A percentile compares a stretch with the other conserved stretches of the same genome.
These are phyloP conservation scores for Microcebus ravelobensis DNA, from an alignment of 2,113 vertebrate species.

Conservation along the genomic window DNA sequence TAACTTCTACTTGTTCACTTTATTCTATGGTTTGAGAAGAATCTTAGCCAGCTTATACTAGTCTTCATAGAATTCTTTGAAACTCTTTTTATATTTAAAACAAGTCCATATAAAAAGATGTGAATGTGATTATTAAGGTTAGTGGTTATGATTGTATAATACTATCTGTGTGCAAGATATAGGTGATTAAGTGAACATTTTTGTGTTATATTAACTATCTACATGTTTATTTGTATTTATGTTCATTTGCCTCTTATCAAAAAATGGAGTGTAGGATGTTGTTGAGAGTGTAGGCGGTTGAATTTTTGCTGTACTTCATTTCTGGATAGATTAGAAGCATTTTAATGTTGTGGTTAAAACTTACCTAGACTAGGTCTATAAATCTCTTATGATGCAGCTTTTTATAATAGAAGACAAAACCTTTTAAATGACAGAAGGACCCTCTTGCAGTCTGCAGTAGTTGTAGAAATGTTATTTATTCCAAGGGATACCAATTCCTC, in stretches of 20 bases:
- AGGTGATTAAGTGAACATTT: neutral
- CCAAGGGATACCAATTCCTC: neutral
- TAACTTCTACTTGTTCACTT: neutral
- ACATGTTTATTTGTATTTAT: neutral
- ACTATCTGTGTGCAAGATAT: neutral
- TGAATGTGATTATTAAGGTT: neutral
- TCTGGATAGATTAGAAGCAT: neutral
- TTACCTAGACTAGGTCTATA: neutral
- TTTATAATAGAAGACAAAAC: neutral
- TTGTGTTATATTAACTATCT: neutral
- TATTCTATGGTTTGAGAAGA: slow-evolving; percentile 5
- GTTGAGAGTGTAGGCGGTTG: neutral
- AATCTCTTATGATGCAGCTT: neutral
- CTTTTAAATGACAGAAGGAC: neutral
- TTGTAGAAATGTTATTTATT: neutral
- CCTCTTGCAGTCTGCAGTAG: neutral
- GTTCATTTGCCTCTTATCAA: neutral
- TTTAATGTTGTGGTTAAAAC: neutral
- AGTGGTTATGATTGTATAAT: neutral
- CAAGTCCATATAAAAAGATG: neutral
- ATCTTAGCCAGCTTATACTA: neutral
- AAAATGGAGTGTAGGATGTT: neutral
- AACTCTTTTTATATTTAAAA: slow-evolving; percentile 1
- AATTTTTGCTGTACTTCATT: neutral
- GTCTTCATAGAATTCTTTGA: neutral